phyloP scores from a whole-genome alignment of 1,140 invertebrate species.

The Drosophila athabasca region DNA sequence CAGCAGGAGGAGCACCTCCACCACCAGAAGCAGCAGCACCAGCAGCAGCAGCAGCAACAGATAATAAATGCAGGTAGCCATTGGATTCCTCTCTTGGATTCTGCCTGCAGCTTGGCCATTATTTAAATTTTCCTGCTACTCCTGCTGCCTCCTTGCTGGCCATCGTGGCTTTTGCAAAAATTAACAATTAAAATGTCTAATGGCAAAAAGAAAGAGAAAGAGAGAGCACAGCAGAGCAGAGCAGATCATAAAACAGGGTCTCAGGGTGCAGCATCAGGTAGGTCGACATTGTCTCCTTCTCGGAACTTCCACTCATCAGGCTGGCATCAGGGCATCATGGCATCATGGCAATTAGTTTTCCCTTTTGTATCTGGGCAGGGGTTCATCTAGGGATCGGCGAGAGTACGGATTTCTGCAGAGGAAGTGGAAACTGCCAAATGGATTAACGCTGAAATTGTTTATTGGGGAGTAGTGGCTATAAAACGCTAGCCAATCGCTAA shows the following conservation, averaged over 20 bases:
- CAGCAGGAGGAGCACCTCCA: neutral
- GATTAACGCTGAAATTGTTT: constrained; percentile 61
- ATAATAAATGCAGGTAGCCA: constrained; percentile 78
- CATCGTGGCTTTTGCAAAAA: constrained; percentile 49
- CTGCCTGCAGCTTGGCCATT: constrained; percentile 73
- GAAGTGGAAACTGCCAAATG: constrained; percentile 71
- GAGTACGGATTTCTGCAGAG: constrained; percentile 33
- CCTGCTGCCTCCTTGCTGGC: neutral
- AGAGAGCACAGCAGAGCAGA: constrained; percentile 10
- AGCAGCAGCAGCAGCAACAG: constrained; percentile 3
- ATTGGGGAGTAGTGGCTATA: constrained; percentile 42
- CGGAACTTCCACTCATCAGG: constrained; percentile 62
- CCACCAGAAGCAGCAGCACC: neutral
- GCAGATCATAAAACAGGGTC: constrained; percentile 47
- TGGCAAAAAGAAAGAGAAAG: constrained; percentile 46
- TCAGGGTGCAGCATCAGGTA: constrained; percentile 31
- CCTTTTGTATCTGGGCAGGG: constrained; percentile 16
- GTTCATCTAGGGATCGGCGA: constrained; percentile 16
- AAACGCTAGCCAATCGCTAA: constrained; percentile 27
- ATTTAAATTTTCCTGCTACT: constrained; percentile 66
- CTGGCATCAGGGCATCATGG: neutral
- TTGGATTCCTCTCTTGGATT: constrained; percentile 34
- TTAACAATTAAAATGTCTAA: constrained; percentile 82
- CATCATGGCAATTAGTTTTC: constrained; percentile 52
- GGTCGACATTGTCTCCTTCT: constrained; percentile 53